Evolutionary conservation across 2,113 vertebrate species (phyloP).

Genomic region (Corythaeola cristata): DNA sequence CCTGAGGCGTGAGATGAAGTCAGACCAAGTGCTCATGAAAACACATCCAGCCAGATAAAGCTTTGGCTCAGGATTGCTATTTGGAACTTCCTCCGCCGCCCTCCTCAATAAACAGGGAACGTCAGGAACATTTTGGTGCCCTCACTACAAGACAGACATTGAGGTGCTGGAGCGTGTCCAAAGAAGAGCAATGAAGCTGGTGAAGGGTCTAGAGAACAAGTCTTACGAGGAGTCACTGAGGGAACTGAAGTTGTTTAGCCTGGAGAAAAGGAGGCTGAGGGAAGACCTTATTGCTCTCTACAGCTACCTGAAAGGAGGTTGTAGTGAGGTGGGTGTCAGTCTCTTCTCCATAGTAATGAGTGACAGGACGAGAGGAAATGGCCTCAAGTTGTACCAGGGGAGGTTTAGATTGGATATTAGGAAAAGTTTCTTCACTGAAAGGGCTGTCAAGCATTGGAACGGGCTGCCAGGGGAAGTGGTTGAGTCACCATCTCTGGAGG

Average conservation of each 20-base stretch:
- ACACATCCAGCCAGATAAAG: not conserved
- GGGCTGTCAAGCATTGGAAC: not conserved
- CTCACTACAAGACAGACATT: not conserved
- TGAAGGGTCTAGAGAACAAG: not conserved
- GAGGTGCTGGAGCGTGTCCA: not conserved
- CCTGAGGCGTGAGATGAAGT: not conserved
- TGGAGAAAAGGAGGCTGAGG: not conserved
- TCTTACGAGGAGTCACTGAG: fast-evolving
- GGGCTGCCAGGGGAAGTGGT: not conserved
- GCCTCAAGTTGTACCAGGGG: not conserved
- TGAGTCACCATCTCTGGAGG: not conserved
- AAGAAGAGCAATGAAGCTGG: not conserved
- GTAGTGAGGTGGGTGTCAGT: fast-evolving
- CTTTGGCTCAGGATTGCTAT: not conserved
- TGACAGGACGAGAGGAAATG: fast-evolving
- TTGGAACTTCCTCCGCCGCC: not conserved
- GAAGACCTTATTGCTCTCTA: fast-evolving
- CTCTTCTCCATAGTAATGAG: not conserved
- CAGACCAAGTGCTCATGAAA: not conserved
- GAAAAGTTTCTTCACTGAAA: not conserved
- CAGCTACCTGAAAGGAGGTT: not conserved
- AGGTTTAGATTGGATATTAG: not conserved
- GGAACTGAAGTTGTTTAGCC: not conserved
- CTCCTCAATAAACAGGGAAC: not conserved
- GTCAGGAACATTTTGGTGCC: not conserved